phyloP scores from a whole-genome alignment of 1,140 invertebrate genomes.

The Rhynchophorus ferrugineus region DNA sequence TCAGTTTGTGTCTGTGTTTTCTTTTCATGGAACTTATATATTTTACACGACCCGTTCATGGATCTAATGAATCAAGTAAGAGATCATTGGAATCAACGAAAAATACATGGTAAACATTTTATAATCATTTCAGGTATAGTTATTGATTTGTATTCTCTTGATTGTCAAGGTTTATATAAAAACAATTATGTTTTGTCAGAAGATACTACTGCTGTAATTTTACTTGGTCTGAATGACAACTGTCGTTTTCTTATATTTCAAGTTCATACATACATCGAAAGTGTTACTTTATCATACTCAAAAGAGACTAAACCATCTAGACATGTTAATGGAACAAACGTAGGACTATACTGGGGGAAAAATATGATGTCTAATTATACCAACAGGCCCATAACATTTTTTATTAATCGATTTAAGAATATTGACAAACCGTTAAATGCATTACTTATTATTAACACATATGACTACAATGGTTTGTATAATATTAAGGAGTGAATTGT shows the following conservation, averaged over 20 bases:
- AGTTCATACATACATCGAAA: slow-evolving; percentile 54
- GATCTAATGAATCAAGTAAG: too few relatives aligned
- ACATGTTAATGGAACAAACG: slow-evolving; percentile 49
- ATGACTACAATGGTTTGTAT: slow-evolving; percentile 46
- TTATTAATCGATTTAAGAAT: too few relatives aligned
- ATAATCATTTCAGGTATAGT: slow-evolving; percentile 12
- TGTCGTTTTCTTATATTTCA: slow-evolving; percentile 57
- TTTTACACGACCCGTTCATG: too few relatives aligned
- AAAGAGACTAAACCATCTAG: neutral
- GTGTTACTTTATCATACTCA: slow-evolving; percentile 53
- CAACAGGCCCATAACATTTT: neutral
- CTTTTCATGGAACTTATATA: too few relatives aligned
- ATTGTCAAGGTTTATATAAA: slow-evolving; percentile 5
- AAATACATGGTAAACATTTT: too few relatives aligned
- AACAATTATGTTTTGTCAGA: slow-evolving; percentile 7
- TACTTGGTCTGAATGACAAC: slow-evolving; percentile 43
- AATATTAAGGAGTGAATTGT: too few relatives aligned
- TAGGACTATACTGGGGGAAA: slow-evolving; percentile 48
- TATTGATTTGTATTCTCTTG: slow-evolving; percentile 13
- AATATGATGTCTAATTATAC: too few relatives aligned
- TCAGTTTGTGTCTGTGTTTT: too few relatives aligned
- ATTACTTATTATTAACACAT: slow-evolving; percentile 48
- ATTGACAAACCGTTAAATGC: too few relatives aligned
- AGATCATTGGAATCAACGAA: too few relatives aligned
- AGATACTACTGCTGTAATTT: slow-evolving; percentile 37